These are phyloP conservation scores for Falco punctatus DNA, from an alignment of 2,113 vertebrate genomes.

Conservation along the genomic window DNA sequence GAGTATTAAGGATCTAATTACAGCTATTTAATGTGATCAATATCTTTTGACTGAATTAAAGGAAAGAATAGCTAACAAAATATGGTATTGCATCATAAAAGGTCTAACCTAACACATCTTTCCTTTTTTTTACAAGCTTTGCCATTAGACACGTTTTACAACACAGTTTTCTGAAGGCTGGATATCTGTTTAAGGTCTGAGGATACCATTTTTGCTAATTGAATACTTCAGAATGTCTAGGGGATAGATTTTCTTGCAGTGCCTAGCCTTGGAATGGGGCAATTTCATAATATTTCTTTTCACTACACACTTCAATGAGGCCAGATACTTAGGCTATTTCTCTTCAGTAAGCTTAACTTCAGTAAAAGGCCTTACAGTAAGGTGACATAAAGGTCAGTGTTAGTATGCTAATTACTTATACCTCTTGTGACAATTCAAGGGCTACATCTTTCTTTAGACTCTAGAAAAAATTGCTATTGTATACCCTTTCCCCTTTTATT, in stretches of 20 bases:
- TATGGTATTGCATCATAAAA: neutral
- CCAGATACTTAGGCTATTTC: neutral
- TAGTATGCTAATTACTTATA: neutral
- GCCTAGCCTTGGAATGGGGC: neutral
- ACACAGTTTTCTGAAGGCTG: neutral
- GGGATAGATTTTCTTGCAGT: neutral
- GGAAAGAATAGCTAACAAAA: neutral
- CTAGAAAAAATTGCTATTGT: neutral
- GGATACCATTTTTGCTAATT: neutral
- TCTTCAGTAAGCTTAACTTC: neutral
- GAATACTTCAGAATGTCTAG: neutral
- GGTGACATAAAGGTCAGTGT: neutral
- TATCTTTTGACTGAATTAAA: neutral
- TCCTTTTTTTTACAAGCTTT: neutral
- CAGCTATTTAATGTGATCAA: neutral
- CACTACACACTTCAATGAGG: neutral
- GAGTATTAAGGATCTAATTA: neutral
- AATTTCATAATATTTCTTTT: neutral
- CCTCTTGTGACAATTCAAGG: neutral
- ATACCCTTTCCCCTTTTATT: neutral
- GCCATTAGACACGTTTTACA: neutral
- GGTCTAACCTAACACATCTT: neutral
- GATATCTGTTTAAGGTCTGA: neutral
- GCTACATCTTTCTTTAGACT: neutral
- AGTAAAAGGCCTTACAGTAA: neutral